phyloP scores from a whole-genome alignment of 1,140 invertebrate genomes.

The Aphidius gifuensis region DNA sequence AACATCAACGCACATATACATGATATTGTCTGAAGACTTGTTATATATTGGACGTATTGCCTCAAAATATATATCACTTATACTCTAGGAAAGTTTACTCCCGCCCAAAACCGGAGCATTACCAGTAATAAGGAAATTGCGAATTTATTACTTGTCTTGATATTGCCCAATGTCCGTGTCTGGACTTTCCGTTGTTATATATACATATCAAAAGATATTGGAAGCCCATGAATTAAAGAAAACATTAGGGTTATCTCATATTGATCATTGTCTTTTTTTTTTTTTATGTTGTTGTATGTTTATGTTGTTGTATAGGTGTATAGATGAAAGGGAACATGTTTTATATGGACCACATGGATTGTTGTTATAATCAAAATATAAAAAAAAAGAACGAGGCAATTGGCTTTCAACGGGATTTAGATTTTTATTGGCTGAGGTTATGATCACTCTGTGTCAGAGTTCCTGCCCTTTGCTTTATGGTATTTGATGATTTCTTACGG shows the following conservation, averaged over 20 bases:
- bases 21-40: background rate
- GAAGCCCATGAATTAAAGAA: background rate
- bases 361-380: constrained; percentile 32
- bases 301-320: too few relatives aligned
- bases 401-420: constrained; percentile 29
- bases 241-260: too few relatives aligned
- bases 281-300: too few relatives aligned
- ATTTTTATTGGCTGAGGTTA: constrained; percentile 41
- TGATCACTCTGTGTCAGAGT: constrained; percentile 14
- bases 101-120: constrained; percentile 49
- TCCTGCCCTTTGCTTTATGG: too few relatives aligned
- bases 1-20: constrained; percentile 2
- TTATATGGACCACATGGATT: constrained; percentile 6
- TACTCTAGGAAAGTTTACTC: constrained; percentile 17
- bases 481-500: constrained; percentile 46
- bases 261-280: too few relatives aligned
- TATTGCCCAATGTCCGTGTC: constrained; percentile 35
- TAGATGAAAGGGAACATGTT: too few relatives aligned
- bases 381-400: constrained; percentile 23
- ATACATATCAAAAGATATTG: constrained; percentile 8
- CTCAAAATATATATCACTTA: background rate
- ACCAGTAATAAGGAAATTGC: constrained; percentile 58
- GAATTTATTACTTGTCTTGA: constrained; percentile 53
- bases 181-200: too few relatives aligned
- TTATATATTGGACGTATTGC: background rate